Evolutionary conservation across 2,113 vertebrate genomes (phyloP).

Genomic region (Variabilichromis moorii): DNA sequence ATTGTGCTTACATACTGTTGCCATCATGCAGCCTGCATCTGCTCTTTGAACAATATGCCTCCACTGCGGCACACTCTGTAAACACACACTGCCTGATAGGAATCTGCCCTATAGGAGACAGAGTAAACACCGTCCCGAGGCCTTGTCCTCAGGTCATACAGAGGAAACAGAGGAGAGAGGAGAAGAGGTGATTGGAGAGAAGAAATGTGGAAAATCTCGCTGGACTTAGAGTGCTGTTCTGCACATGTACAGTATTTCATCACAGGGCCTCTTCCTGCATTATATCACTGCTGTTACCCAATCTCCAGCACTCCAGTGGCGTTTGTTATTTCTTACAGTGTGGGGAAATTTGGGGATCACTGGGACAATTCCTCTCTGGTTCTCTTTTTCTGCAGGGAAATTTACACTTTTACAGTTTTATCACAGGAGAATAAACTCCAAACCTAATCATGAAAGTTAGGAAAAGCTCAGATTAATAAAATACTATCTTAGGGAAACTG

Average conservation of each 20-base stretch:
- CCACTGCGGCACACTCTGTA: neutral
- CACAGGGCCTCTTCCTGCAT: constrained; percentile 15
- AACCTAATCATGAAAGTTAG: accelerated
- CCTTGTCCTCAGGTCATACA: neutral
- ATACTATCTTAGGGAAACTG: neutral
- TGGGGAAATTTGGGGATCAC: neutral
- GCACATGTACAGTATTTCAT: constrained; percentile 8
- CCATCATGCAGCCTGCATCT: neutral
- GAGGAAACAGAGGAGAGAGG: neutral
- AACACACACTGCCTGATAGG: neutral
- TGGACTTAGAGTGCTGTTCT: neutral
- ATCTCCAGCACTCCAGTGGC: neutral
- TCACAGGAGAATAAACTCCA: neutral
- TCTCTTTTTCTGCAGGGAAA: neutral
- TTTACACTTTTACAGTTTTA: neutral
- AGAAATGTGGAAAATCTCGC: neutral
- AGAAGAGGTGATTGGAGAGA: neutral
- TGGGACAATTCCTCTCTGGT: neutral
- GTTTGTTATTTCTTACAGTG: neutral
- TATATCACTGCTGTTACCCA: constrained; percentile 17
- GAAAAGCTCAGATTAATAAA: neutral
- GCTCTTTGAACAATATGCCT: neutral
- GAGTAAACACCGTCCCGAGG: neutral
- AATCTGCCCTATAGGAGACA: constrained; percentile 13
- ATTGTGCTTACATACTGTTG: neutral